These are phyloP conservation scores for Frankliniella intonsa DNA, from an alignment of 2,888 invertebrate species.

Conservation along the genomic window DNA sequence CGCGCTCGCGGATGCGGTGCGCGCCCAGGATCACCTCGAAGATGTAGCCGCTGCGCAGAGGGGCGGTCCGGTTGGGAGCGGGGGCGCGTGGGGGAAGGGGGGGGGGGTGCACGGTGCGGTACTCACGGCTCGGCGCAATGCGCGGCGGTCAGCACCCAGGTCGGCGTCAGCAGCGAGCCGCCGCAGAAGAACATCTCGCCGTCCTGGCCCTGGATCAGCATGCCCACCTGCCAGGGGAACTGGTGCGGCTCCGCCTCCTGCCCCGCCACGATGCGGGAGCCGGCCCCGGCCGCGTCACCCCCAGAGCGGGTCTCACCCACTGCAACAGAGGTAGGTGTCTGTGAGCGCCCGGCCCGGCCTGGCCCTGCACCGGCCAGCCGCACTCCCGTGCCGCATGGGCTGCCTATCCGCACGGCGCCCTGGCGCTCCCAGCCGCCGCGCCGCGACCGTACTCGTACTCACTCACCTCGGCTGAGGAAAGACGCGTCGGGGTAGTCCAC, in stretches of 20 bases:
- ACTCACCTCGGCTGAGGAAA: not conserved
- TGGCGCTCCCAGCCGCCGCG: no score
- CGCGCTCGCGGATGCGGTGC: slow-evolving; percentile 35
- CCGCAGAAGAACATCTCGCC: slow-evolving; percentile 37
- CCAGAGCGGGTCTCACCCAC: not conserved
- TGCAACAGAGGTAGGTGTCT: no score
- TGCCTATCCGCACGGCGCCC: no score
- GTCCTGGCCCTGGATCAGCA: slow-evolving; percentile 33
- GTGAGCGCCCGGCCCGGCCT: not conserved
- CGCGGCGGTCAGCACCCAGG: slow-evolving; percentile 39
- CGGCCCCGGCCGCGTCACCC: not conserved
- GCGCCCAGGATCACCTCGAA: slow-evolving; percentile 37
- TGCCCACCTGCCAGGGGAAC: slow-evolving; percentile 37
- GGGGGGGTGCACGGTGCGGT: not conserved
- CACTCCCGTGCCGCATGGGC: no score
- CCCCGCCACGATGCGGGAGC: slow-evolving; percentile 35
- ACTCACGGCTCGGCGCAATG: slow-evolving; percentile 39
- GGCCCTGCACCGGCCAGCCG: not conserved
- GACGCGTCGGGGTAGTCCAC: not conserved
- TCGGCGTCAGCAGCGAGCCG: slow-evolving; percentile 37
- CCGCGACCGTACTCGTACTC: no score
- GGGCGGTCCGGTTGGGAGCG: not conserved
- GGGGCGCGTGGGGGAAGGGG: not conserved
- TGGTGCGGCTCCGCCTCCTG: slow-evolving; percentile 35
- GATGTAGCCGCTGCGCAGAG: not conserved